Conservation (phyloP, 1,140 invertebrate genomes). For the Solenopsis invicta region DNA sequence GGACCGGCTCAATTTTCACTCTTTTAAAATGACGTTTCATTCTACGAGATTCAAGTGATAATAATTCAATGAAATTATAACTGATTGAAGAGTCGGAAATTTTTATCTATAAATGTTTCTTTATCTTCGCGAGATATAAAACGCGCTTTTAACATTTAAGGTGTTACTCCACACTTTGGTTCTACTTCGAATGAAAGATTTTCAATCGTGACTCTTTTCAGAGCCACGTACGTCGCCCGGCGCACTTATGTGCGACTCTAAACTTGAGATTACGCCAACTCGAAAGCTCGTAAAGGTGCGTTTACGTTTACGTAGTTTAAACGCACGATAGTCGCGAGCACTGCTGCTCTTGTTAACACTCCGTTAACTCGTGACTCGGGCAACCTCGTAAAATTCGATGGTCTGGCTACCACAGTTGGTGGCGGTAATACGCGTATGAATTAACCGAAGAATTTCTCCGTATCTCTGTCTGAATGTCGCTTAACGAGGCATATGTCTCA, state of each 20-base stretch:
- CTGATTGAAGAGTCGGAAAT: no score
- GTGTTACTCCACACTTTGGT: background rate
- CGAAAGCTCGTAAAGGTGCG: conserved; percentile 64
- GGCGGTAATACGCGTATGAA: background rate
- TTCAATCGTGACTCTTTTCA: conserved; percentile 40
- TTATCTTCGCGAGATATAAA: background rate
- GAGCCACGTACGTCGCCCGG: conserved; percentile 29
- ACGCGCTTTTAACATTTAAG: background rate
- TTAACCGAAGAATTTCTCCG: conserved; percentile 31
- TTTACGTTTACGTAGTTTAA: conserved; percentile 67
- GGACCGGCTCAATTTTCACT: no score
- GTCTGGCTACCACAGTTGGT: conserved; percentile 34
- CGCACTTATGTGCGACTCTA: conserved; percentile 56
- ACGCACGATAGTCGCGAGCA: conserved; percentile 63
- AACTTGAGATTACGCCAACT: conserved; percentile 68
- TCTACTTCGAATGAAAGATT: background rate
- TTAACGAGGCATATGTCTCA: background rate
- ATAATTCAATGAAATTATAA: no score
- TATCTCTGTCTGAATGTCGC: background rate
- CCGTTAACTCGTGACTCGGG: conserved; percentile 67
- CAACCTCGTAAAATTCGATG: conserved; percentile 65
- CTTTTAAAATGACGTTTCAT: no score
- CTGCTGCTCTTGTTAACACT: conserved; percentile 72
- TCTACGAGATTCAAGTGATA: no score
- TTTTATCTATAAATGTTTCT: background rate